phyloP scores from a whole-genome alignment of 1,140 invertebrate species.

The Diorhabda carinulata region DNA sequence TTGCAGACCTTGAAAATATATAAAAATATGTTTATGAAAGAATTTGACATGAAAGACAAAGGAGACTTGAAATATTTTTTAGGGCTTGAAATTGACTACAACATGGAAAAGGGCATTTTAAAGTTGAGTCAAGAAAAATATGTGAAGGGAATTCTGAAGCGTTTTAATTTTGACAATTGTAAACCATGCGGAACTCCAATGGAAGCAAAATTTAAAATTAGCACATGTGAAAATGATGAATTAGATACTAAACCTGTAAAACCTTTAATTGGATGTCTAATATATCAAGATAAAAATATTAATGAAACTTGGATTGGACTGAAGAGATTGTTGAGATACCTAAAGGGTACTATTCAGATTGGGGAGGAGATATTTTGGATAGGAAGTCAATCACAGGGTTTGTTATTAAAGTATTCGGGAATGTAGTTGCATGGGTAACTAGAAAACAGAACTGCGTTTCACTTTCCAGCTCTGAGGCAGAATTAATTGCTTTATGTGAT shows the following conservation, averaged over 20 bases:
- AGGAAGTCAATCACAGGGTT: constrained; percentile 4
- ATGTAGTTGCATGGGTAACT: too few species aligned
- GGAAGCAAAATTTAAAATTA: background rate
- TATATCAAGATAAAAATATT: constrained; percentile 15
- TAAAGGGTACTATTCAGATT: constrained; percentile 12
- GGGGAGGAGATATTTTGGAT: constrained; percentile 6
- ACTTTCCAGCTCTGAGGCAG: too few species aligned
- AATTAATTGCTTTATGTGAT: too few species aligned
- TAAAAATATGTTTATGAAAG: too few species aligned
- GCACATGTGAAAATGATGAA: background rate
- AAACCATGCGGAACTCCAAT: too few species aligned
- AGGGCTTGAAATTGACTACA: too few species aligned
- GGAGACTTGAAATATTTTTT: too few species aligned
- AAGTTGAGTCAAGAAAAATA: constrained; percentile 6
- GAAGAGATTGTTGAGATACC: constrained; percentile 12
- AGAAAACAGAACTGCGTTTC: too few species aligned
- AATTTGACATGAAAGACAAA: too few species aligned
- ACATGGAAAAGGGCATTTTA: background rate
- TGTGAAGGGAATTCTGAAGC: background rate
- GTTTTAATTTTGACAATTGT: constrained; percentile 10
- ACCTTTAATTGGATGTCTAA: constrained; percentile 14
- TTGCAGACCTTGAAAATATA: too few species aligned
- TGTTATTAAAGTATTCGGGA: too few species aligned
- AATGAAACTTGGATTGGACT: constrained; percentile 12
- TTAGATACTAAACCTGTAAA: constrained; percentile 9